Evolutionary conservation across 2,888 invertebrate species (phyloP).

Genomic region (Heliconius hortense): DNA sequence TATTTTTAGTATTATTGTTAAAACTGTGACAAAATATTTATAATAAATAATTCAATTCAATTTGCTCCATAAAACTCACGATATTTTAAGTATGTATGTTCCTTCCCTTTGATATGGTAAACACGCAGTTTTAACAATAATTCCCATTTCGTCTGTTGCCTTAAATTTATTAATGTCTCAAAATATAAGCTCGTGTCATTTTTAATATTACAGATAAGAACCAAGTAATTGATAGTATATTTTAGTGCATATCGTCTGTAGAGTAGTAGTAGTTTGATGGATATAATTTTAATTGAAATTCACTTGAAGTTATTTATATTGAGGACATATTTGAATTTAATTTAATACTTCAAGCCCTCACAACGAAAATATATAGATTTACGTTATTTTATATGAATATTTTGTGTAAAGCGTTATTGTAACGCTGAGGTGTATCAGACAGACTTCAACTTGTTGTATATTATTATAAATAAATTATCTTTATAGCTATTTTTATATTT

Average conservation of each 20-base stretch:
- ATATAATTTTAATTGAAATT: slow-evolving; percentile 51
- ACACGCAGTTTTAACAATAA: slow-evolving; percentile 54
- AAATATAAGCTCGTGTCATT: slow-evolving; percentile 46
- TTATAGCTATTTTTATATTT: slow-evolving; percentile 17
- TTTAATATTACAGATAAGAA: slow-evolving; percentile 54
- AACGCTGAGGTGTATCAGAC: slow-evolving; percentile 32
- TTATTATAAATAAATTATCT: background rate
- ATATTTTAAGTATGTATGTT: background rate
- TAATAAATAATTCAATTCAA: background rate
- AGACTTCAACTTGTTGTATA: background rate
- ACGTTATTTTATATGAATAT: slow-evolving; percentile 30
- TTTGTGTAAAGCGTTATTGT: slow-evolving; percentile 28
- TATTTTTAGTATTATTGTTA: slow-evolving; percentile 24
- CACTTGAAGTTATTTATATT: slow-evolving; percentile 1
- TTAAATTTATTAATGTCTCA: slow-evolving; percentile 64
- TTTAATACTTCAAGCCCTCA: slow-evolving; percentile 48
- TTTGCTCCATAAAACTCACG: background rate
- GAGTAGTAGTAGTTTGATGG: slow-evolving; percentile 49
- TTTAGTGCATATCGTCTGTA: slow-evolving; percentile 56
- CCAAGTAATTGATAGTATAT: slow-evolving; percentile 45
- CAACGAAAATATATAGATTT: slow-evolving; percentile 55
- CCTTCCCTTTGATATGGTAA: background rate
- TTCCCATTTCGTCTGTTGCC: slow-evolving; percentile 60
- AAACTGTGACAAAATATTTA: slow-evolving; percentile 18
- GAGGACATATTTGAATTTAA: slow-evolving; percentile 16